A percentile compares a stretch with the other conserved stretches of the same genome.
Conservation (phyloP, 2,888 invertebrate genomes). For the Drepana falcataria region DNA sequence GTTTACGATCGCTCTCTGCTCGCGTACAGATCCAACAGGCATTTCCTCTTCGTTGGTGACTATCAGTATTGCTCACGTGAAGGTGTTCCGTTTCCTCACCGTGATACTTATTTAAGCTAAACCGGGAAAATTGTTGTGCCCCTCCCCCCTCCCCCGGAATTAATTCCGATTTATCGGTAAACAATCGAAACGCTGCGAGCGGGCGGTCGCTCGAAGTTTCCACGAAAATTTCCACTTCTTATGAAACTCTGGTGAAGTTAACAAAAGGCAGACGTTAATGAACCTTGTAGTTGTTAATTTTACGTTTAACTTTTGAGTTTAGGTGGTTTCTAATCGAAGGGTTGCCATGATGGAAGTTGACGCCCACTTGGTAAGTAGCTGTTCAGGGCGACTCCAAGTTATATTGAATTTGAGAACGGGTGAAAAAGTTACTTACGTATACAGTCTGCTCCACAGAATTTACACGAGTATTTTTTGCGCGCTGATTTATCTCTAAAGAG, state of each 20-base stretch:
- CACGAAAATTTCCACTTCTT: constrained; percentile 33
- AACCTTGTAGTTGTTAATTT: constrained; percentile 54
- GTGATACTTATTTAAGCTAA: not conserved
- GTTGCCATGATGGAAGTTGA: constrained; percentile 22
- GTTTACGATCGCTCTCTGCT: constrained; percentile 14
- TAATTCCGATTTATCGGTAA: constrained; percentile 52
- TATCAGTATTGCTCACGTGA: constrained; percentile 1
- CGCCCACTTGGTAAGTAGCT: constrained; percentile 14
- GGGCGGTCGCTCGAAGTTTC: constrained; percentile 16
- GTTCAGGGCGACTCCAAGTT: constrained; percentile 13
- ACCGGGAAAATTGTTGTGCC: constrained; percentile 34
- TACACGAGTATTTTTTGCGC: not conserved
- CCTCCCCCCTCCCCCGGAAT: constrained; percentile 30
- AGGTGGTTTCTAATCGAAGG: constrained; percentile 44
- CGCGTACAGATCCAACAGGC: constrained; percentile 18
- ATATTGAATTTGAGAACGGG: constrained; percentile 18
- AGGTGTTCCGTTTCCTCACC: constrained; percentile 2
- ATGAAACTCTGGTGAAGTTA: constrained; percentile 35
- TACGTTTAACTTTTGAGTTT: constrained; percentile 42
- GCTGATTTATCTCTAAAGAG: not conserved
- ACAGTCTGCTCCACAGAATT: not conserved
- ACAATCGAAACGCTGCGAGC: constrained; percentile 41
- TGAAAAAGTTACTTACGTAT: constrained; percentile 9
- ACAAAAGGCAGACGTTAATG: constrained; percentile 56
- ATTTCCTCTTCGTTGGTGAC: constrained; percentile 4